Conservation (phyloP, 2,797 vertebrate species). For the Crenuchus spilurus region DNA sequence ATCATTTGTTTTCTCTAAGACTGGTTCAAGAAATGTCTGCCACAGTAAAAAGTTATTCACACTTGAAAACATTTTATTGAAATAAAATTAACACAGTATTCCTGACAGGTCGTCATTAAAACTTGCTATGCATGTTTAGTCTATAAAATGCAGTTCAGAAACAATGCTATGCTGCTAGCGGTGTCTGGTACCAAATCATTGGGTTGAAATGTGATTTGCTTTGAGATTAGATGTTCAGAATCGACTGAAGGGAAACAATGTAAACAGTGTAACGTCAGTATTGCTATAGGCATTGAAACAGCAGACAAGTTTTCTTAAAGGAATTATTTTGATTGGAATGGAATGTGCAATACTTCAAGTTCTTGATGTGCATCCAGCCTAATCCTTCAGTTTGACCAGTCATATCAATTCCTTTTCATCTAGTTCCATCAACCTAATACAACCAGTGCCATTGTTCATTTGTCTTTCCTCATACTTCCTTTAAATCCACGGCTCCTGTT, state of each 20-base stretch:
- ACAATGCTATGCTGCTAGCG: not conserved
- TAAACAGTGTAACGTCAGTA: not conserved
- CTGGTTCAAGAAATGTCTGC: not conserved
- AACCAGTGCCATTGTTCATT: not conserved
- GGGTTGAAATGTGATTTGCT: not conserved
- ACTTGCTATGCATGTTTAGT: slow-evolving; percentile 10
- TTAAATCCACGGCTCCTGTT: not conserved
- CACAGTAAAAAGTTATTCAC: not conserved
- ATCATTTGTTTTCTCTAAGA: not conserved
- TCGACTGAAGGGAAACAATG: no score
- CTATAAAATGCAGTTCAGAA: slow-evolving; percentile 13
- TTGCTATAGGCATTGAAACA: slow-evolving; percentile 1
- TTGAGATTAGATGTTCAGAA: no score
- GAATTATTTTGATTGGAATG: not conserved
- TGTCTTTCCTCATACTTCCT: not conserved
- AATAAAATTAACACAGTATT: slow-evolving; percentile 27
- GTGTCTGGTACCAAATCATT: not conserved
- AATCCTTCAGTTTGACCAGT: not conserved
- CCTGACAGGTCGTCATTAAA: slow-evolving; percentile 14
- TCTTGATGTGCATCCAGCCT: not conserved
- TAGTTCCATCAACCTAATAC: not conserved
- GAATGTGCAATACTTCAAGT: not conserved
- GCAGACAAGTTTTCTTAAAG: not conserved
- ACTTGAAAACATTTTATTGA: slow-evolving; percentile 18
- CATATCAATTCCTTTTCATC: not conserved